Percentiles rank a stretch among this genome's conserved stretches.
Conservation (phyloP, 1,140 invertebrate species). For the Piezodorus guildinii region DNA sequence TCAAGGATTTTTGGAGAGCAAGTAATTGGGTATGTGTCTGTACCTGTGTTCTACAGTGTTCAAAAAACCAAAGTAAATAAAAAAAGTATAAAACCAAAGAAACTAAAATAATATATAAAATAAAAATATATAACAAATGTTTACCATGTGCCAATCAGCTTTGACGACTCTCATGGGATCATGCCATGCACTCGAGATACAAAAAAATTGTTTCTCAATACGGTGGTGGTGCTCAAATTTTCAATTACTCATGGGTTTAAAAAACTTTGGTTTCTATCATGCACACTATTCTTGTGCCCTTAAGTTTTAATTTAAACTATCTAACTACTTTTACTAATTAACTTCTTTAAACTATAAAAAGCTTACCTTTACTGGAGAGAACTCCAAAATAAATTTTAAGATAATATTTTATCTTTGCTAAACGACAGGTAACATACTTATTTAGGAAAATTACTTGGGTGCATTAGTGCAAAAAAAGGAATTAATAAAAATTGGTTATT, state of each 20-base stretch:
- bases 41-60: constrained; percentile 7
- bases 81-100: neutral
- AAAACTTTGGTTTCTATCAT: constrained; percentile 12
- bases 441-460: constrained; percentile 10
- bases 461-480: constrained; percentile 5
- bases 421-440: constrained; percentile 3
- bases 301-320: constrained; percentile 13
- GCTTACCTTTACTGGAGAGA: neutral
- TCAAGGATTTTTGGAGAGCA: neutral
- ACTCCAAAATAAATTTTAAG: constrained; percentile 5
- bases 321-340: constrained; percentile 8
- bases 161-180: constrained; percentile 10
- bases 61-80: neutral
- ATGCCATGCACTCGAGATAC: constrained; percentile 13
- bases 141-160: constrained; percentile 13
- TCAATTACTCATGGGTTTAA: constrained; percentile 13
- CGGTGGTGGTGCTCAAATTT: constrained; percentile 11
- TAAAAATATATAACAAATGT: neutral
- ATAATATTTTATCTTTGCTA: neutral
- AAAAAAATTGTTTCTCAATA: constrained; percentile 1
- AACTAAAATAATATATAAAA: constrained; percentile 1
- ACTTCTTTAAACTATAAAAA: constrained; percentile 7
- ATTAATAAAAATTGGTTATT: neutral
- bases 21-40: neutral
- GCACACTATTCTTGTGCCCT: constrained; percentile 11